A percentile compares a stretch with the other conserved stretches of the same genome.
Evolutionary conservation across 2,113 vertebrate genomes (phyloP).

Genomic region (Caranx melampygus): DNA sequence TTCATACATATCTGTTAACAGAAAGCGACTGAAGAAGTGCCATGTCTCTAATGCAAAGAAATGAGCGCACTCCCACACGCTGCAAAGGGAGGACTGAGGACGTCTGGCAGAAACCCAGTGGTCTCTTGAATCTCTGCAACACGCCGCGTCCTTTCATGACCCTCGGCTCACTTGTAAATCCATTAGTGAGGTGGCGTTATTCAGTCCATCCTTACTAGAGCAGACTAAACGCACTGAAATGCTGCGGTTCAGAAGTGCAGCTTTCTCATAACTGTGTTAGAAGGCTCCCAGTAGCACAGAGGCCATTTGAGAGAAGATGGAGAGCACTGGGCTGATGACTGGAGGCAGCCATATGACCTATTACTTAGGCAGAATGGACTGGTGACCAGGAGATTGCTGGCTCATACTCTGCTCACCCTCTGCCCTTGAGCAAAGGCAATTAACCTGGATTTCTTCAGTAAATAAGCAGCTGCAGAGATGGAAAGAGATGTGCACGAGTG

Average conservation of each 20-base stretch:
- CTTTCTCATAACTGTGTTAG: slow-evolving; percentile 63
- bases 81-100: slow-evolving; percentile 29
- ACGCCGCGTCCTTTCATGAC: slow-evolving; percentile 66
- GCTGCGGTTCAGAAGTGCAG: slow-evolving; percentile 43
- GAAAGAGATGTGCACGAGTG: slow-evolving; percentile 74
- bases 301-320: slow-evolving; percentile 70
- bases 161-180: slow-evolving; percentile 67
- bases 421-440: slow-evolving; percentile 82
- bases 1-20: slow-evolving; percentile 28
- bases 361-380: slow-evolving; percentile 81
- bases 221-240: slow-evolving; percentile 65
- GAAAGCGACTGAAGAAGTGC: slow-evolving; percentile 17
- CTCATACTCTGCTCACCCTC: slow-evolving; percentile 77
- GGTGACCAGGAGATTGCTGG: slow-evolving; percentile 82
- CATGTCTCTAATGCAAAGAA: slow-evolving; percentile 42
- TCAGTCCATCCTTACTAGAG: slow-evolving; percentile 55
- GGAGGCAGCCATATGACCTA: slow-evolving; percentile 76
- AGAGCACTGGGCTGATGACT: slow-evolving; percentile 70
- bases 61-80: slow-evolving; percentile 29
- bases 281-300: slow-evolving; percentile 47
- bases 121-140: slow-evolving; percentile 61
- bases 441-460: slow-evolving; percentile 82
- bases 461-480: slow-evolving; percentile 78
- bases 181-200: slow-evolving; percentile 72
- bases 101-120: slow-evolving; percentile 54